A percentile compares a stretch with the other conserved stretches of the same genome.
Conservation (phyloP, 1,140 invertebrate species). For the Watersipora subatra region DNA sequence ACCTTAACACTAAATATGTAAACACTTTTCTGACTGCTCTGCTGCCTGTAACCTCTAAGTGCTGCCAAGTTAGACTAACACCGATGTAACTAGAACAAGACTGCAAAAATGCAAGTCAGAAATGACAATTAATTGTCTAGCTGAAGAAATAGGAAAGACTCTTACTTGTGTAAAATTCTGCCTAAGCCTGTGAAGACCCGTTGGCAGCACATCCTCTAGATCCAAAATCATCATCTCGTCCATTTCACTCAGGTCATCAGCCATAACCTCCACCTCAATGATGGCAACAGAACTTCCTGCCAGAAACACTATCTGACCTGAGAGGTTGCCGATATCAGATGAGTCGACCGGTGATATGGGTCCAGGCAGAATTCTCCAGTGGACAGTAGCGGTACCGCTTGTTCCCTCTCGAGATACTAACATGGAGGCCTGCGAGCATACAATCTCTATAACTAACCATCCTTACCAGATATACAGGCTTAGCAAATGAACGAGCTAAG, state of each 20-base stretch:
- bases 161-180: constrained; percentile 12
- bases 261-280: constrained; percentile 18
- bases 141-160: no score
- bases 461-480: no score
- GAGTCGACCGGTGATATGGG: not conserved
- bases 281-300: constrained; percentile 18
- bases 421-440: constrained; percentile 18
- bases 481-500: no score
- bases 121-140: no score
- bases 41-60: no score
- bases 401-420: constrained; percentile 25
- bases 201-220: constrained; percentile 20
- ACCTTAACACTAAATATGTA: no score
- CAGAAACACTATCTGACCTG: not conserved
- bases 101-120: no score
- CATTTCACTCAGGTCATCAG: constrained; percentile 28
- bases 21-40: no score
- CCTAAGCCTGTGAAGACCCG: constrained; percentile 20
- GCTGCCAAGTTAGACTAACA: no score
- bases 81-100: no score
- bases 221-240: constrained; percentile 25
- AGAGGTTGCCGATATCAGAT: not conserved
- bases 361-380: constrained; percentile 16
- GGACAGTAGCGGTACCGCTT: constrained; percentile 26
- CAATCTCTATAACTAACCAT: no score